Conservation (phyloP, 1,140 invertebrate species). For the Drosophila arawakana region DNA sequence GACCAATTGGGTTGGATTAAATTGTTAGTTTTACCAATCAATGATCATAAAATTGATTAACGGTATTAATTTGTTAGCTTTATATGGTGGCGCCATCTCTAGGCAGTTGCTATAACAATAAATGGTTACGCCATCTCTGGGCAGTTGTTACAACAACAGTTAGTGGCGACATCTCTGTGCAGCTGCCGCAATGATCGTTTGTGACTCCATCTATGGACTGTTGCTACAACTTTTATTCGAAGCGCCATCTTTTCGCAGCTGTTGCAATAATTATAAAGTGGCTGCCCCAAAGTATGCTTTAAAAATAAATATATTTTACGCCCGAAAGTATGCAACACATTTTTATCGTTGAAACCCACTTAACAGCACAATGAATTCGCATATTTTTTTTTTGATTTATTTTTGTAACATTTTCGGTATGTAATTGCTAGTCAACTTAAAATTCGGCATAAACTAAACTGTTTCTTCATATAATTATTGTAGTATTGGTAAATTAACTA, state of each 20-base stretch:
- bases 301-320: background rate
- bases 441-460: conserved; percentile 74
- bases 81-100: too few relatives aligned
- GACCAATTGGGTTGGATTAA: too few relatives aligned
- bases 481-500: conserved; percentile 66
- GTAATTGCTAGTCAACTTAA: conserved; percentile 69
- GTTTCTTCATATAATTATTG: conserved; percentile 53
- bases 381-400: conserved; percentile 19
- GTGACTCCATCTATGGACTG: background rate
- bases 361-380: too few relatives aligned
- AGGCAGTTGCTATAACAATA: too few relatives aligned
- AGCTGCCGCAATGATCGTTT: background rate
- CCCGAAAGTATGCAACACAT: background rate
- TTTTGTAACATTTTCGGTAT: conserved; percentile 72
- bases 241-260: too few relatives aligned
- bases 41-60: too few relatives aligned
- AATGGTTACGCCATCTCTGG: background rate
- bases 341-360: background rate
- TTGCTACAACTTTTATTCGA: background rate
- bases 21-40: too few relatives aligned
- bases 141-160: too few relatives aligned
- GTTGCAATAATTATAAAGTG: background rate
- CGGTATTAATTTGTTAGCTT: too few relatives aligned
- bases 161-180: too few relatives aligned
- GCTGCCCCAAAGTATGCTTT: background rate